Conservation (phyloP, 2,888 invertebrate genomes). For the Melieria picta region DNA sequence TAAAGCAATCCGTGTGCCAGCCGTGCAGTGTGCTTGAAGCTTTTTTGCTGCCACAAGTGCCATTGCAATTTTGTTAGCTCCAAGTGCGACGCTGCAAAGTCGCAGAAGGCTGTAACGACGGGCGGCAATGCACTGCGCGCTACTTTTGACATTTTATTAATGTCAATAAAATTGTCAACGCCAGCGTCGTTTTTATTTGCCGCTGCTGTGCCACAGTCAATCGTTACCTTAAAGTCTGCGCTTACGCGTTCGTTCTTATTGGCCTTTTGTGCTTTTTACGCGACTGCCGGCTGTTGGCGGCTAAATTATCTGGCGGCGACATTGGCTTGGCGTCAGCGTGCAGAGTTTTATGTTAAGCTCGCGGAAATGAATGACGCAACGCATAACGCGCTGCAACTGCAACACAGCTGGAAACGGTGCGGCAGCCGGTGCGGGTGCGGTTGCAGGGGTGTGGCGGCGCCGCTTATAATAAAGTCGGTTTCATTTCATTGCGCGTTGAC, state of each 20-base stretch:
- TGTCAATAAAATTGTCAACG: constrained; percentile 60
- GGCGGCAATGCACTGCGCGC: constrained; percentile 13
- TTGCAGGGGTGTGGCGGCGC: neutral
- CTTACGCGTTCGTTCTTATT: neutral
- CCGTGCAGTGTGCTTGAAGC: neutral
- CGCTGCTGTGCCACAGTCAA: neutral
- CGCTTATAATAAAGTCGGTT: constrained; percentile 31
- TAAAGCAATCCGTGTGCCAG: too few species aligned
- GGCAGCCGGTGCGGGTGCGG: neutral
- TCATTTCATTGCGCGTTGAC: constrained; percentile 28
- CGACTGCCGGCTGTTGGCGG: neutral
- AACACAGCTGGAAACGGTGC: neutral
- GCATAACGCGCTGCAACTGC: constrained; percentile 1
- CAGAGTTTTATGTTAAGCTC: constrained; percentile 24
- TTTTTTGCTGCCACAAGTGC: neutral
- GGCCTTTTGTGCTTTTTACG: too few species aligned
- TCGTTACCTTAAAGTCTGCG: neutral
- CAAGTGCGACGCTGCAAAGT: neutral
- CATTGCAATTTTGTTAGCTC: constrained; percentile 20
- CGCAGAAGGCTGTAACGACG: neutral
- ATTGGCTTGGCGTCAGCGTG: neutral
- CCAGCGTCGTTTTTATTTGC: constrained; percentile 24
- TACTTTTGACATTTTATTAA: constrained; percentile 52
- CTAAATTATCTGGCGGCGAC: constrained; percentile 23
- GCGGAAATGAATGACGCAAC: constrained; percentile 23